Conservation (phyloP, 2,113 vertebrate species). For the Lycocorax pyrrhopterus region DNA sequence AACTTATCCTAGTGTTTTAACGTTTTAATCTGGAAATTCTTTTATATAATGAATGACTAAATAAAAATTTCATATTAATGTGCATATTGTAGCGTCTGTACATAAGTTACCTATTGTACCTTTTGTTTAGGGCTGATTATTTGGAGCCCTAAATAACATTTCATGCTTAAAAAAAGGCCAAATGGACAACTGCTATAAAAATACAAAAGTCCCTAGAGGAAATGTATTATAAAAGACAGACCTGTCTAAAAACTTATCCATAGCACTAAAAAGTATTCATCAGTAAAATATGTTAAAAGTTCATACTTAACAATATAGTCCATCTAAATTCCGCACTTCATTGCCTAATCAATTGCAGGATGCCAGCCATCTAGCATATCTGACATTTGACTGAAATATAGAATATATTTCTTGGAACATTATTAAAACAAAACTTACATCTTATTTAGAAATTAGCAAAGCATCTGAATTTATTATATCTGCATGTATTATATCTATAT, state of each 20-base stretch:
- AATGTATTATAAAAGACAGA: background rate
- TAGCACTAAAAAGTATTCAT: background rate
- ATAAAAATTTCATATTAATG: background rate
- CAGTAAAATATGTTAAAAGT: background rate
- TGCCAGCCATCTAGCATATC: background rate
- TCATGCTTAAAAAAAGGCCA: background rate
- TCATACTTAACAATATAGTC: background rate
- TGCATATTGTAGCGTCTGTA: background rate
- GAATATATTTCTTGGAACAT: background rate
- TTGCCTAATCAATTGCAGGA: background rate
- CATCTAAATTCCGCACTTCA: background rate
- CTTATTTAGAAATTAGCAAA: no score
- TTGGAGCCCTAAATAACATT: background rate
- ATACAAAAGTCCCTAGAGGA: background rate
- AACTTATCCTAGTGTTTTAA: background rate
- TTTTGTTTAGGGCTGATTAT: background rate
- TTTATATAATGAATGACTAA: background rate
- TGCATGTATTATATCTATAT: background rate
- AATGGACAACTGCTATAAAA: background rate
- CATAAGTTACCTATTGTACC: background rate
- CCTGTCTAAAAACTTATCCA: background rate
- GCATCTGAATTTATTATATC: background rate
- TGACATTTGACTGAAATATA: background rate
- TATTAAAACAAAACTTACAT: background rate
- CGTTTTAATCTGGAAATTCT: background rate